phyloP scores from a whole-genome alignment of 1,140 invertebrate genomes.

The Thalassaphorura encarpata region DNA sequence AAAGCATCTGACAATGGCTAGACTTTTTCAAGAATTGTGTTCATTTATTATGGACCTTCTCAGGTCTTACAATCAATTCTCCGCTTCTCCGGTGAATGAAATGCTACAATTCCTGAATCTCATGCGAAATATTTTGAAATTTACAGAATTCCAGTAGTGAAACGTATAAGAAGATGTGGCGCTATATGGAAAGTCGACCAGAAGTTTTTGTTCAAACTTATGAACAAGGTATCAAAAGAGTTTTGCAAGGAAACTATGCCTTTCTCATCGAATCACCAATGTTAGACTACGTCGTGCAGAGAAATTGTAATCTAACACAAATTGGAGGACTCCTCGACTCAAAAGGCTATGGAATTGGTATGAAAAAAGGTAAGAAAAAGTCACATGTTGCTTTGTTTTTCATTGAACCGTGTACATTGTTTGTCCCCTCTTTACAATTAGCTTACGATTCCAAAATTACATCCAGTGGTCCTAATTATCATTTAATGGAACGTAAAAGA shows the following conservation, averaged over 20 bases:
- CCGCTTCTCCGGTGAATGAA: no score
- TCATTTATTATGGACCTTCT: no score
- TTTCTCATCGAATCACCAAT: slow-evolving; percentile 98
- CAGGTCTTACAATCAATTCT: no score
- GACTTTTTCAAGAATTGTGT: no score
- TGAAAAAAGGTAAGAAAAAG: slow-evolving; percentile 42
- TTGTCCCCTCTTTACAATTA: no score
- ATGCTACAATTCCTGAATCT: no score
- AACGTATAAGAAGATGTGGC: slow-evolving; percentile 96
- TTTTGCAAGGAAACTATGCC: slow-evolving; percentile 84
- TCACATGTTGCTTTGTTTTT: no score
- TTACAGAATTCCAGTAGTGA: slow-evolving; percentile 85
- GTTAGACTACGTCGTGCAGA: slow-evolving; percentile 88
- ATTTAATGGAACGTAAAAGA: no score
- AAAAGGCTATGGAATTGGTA: slow-evolving; percentile 56
- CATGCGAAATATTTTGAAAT: background rate
- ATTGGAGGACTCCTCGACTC: slow-evolving; percentile 80
- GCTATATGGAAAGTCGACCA: slow-evolving; percentile 77
- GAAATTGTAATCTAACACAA: slow-evolving; percentile 96
- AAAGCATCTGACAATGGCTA: no score
- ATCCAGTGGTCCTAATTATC: background rate
- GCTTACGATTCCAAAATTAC: background rate
- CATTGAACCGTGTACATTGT: no score
- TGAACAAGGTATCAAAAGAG: slow-evolving; percentile 74
- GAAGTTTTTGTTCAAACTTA: slow-evolving; percentile 79